Evolutionary conservation across 2,113 vertebrate species (phyloP).

Genomic region (Sapayoa aenigma): DNA sequence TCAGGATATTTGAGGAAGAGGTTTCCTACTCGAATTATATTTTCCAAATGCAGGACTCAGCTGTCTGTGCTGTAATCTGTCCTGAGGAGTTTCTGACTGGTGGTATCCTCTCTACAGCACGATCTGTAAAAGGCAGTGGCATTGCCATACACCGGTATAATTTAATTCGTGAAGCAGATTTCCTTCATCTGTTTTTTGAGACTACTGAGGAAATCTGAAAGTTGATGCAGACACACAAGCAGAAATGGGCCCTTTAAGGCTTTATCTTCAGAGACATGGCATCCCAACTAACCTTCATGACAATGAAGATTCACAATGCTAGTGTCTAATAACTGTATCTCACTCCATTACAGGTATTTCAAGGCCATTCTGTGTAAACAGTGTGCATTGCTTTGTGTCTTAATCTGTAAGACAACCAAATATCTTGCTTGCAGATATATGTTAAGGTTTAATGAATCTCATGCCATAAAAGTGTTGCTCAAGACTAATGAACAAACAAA

Average conservation of each 20-base stretch:
- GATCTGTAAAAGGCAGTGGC: background rate
- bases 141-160: slow-evolving; percentile 26
- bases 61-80: background rate
- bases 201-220: slow-evolving; percentile 41
- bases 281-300: slow-evolving; percentile 21
- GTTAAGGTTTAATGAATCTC: slow-evolving; percentile 78
- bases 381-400: slow-evolving; percentile 62
- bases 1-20: background rate
- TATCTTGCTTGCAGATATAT: slow-evolving; percentile 56
- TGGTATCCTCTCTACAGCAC: background rate
- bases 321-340: slow-evolving; percentile 73
- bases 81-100: background rate
- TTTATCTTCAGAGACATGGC: slow-evolving; percentile 48
- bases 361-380: slow-evolving; percentile 59
- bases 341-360: slow-evolving; percentile 75
- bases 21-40: background rate
- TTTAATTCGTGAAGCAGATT: slow-evolving; percentile 59
- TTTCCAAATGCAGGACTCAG: background rate
- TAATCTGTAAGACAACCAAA: slow-evolving; percentile 72
- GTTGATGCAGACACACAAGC: slow-evolving; percentile 39
- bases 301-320: slow-evolving; percentile 69
- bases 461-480: slow-evolving; percentile 73
- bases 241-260: slow-evolving; percentile 26
- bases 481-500: slow-evolving; percentile 79
- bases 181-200: slow-evolving; percentile 53